Percentiles rank a stretch among this genome's conserved stretches.
Evolutionary conservation across 2,888 invertebrate genomes (phyloP).

Genomic region (Anorthoa munda): DNA sequence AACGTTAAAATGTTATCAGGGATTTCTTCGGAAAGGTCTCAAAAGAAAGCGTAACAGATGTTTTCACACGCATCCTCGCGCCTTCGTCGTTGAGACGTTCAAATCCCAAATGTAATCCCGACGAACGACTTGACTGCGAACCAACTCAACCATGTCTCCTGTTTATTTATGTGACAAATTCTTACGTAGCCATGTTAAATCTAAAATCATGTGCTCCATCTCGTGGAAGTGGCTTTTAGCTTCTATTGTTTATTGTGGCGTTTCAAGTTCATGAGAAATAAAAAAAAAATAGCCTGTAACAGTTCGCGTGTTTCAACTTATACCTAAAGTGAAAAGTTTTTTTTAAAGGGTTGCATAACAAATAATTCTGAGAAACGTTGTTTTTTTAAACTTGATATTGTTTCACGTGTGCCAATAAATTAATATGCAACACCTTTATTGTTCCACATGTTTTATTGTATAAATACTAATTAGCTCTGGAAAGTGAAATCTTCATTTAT

Average conservation of each 20-base stretch:
- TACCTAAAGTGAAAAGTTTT: not conserved
- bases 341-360: not conserved
- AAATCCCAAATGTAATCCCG: conserved; percentile 89
- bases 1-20: conserved; percentile 77
- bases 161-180: conserved; percentile 91
- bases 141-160: conserved; percentile 86
- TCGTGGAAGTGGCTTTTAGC: conserved; percentile 72
- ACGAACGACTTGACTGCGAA: conserved; percentile 82
- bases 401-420: too few species aligned
- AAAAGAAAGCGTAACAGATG: conserved; percentile 88
- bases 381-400: not conserved
- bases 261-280: conserved; percentile 31
- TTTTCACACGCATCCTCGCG: conserved; percentile 84
- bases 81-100: conserved; percentile 75
- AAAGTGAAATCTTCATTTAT: not conserved
- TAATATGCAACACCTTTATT: not conserved
- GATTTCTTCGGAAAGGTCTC: conserved; percentile 79
- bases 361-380: not conserved
- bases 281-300: not conserved
- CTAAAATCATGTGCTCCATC: conserved; percentile 82
- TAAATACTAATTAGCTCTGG: not conserved
- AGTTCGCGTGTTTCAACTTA: conserved; percentile 20
- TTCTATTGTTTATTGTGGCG: conserved; percentile 10
- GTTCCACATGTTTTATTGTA: not conserved
- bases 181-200: conserved; percentile 85